Evolutionary conservation across 1,140 invertebrate species (phyloP).

Genomic region (Ceratina calcarata): DNA sequence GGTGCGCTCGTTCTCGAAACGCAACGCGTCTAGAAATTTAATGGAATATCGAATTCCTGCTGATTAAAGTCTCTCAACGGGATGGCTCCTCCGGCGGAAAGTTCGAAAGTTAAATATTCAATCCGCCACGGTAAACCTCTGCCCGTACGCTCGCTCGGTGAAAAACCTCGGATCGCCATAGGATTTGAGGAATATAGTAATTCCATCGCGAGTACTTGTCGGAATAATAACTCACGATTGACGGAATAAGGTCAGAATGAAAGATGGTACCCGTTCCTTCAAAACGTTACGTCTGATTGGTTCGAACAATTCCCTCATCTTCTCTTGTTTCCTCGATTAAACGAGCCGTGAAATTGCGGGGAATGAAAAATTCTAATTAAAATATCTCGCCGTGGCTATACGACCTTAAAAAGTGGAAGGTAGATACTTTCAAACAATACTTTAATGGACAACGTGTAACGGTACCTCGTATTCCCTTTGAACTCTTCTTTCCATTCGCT

Average conservation of each 20-base stretch:
- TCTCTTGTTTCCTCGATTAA: too few relatives aligned
- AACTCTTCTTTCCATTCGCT: too few relatives aligned
- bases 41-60: constrained; percentile 52
- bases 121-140: constrained; percentile 9
- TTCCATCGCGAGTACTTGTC: not conserved
- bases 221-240: not conserved
- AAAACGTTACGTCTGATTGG: not conserved
- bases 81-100: constrained; percentile 4
- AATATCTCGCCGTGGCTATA: too few relatives aligned
- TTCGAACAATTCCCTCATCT: not conserved
- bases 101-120: constrained; percentile 42
- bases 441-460: too few relatives aligned
- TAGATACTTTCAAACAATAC: too few relatives aligned
- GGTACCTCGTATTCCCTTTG: too few relatives aligned
- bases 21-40: constrained; percentile 48
- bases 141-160: not conserved
- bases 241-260: not conserved
- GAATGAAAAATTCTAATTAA: not conserved
- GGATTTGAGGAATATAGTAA: constrained; percentile 9
- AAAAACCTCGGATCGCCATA: not conserved
- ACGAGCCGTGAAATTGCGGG: not conserved
- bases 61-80: constrained; percentile 49
- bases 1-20: constrained; percentile 48
- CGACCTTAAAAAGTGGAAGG: too few relatives aligned
- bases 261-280: not conserved